Base-by-base conservation (phyloP, 2,888 invertebrate species). In the Ctenicera cuprea region DNA sequence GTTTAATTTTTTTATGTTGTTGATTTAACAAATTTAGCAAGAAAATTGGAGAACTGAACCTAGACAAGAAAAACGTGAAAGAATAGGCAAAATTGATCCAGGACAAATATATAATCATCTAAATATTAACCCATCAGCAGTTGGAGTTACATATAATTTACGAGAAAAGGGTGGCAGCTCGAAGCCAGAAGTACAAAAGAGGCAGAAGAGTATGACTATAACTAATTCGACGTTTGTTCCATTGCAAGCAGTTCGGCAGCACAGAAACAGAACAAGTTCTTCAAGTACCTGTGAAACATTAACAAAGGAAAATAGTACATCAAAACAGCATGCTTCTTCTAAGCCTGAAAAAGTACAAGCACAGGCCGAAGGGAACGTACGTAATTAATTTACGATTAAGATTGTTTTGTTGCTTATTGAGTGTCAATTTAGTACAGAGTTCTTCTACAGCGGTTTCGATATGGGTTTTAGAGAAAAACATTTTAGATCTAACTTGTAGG, bases 191-290 rank as follows among this genome's bases (percentile, higher is more conserved):
- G 12, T 12, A 12, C 50, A 50, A 50, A 57, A 14, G 7, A 37
- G 33, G 9, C 30, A 57, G 3, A 57, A 57, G 3, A 57, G 16
- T 12, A 57, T 14, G 9, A n/a, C 54, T 0, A 22, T 16, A 9
- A 54, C 30, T 26, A 54, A 33, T 16, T 85, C 88, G 26, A 86
- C 89, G 0, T 90, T 90, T 76, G 89, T 90, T 33, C 91, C 90
- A 0, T 82, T 90, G 16, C 90, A 90, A 82, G 90, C 89, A 2
- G 86, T 89, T 48, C 89, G 88, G 68, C 87, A 87, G 69, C 87
- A 85, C 72, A 81, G 76, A 45, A 78, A 66, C 74, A 67, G 72
- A 38, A 70, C 67, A 33, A 65, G 33, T 45, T 69, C 69, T 16
- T 41, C 50, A 0, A 75, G n/a, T 16, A 22, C 62, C 5, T 12